Conservation (phyloP, 1,140 invertebrate genomes). For the Dreissena polymorpha region DNA sequence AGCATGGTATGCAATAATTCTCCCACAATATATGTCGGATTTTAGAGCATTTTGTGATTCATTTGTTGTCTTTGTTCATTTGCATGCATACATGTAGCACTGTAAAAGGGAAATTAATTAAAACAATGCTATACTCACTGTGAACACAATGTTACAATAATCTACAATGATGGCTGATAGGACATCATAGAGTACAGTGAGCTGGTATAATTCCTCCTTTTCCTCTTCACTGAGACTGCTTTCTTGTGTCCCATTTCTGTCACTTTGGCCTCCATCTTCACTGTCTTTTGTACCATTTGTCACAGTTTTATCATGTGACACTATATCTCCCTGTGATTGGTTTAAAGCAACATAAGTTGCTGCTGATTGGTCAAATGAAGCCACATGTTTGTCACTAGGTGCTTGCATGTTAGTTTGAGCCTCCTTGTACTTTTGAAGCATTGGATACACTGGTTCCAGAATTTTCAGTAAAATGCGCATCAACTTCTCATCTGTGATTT, state of each 20-base stretch:
- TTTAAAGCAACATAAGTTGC: constrained; percentile 22
- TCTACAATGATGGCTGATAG: constrained; percentile 32
- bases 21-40: too few species aligned
- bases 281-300: constrained; percentile 3
- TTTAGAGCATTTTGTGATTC: too few species aligned
- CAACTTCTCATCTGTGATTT: constrained; percentile 41
- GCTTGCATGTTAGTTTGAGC: not conserved
- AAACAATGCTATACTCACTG: constrained; percentile 7
- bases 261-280: constrained; percentile 15
- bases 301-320: constrained; percentile 1
- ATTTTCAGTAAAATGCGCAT: constrained; percentile 49
- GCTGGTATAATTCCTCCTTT: constrained; percentile 11
- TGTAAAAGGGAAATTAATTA: too few species aligned
- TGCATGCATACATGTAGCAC: too few species aligned
- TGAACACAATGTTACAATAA: constrained; percentile 38
- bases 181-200: constrained; percentile 34
- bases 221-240: constrained; percentile 15
- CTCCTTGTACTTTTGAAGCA: constrained; percentile 36
- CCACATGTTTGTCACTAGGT: constrained; percentile 8
- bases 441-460: constrained; percentile 47
- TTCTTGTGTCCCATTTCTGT: not conserved
- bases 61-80: too few species aligned
- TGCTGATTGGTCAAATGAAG: not conserved
- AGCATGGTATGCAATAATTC: too few species aligned
- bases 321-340: constrained; percentile 14